Base-by-base conservation (phyloP, 1,140 invertebrate genomes). In the Trachymyrmex septentrionalis region DNA sequence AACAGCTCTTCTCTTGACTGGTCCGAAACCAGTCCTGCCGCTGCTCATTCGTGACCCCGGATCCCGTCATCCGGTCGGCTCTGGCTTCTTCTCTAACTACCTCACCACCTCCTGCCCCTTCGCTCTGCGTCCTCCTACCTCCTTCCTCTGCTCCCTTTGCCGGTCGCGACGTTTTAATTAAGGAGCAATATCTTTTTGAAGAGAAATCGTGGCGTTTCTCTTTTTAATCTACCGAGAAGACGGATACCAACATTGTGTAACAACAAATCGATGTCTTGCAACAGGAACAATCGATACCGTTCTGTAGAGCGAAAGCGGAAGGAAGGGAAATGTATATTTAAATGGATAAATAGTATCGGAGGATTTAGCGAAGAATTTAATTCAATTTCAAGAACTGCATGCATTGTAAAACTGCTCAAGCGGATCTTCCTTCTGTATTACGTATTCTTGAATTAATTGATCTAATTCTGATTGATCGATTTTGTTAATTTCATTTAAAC, bases 21-120 rank as follows among this genome's bases (percentile, higher is more conserved):
- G 92, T 92, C 93, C 92, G 91, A 94, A 94, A 94, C 94, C 94
- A 94, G 94, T 94, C 93, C 93, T 94, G 92, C 91, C 92, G 91
- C 93, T 92, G 92, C 93, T 93, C 93, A 94, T 94, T 93, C 93
- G 91, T 94, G 94, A 94, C 93, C 94, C 92, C 93, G 90, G 93
- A 94, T 93, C 93, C 91, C 94, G 92, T 92, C 86, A 90, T 92
- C 90, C 88, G 88, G 86, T 91, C 87, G 86, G 61, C 81, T 88
- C 81, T 53, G 73, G 69, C 76, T 88, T 86, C 88, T 73, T 38
- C 73, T 73, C 75, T 87, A 66, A 72, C 81, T 82, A 61, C 67
- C 81, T 87, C 75, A 50, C 76, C 38, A 10, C 61, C 61, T 67
- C 30, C 72, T 88, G 66, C 73, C 64, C 59, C 71, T 71, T 57